Conservation (phyloP, 2,113 vertebrate species). For the Dunckerocampus dactyliophorus region DNA sequence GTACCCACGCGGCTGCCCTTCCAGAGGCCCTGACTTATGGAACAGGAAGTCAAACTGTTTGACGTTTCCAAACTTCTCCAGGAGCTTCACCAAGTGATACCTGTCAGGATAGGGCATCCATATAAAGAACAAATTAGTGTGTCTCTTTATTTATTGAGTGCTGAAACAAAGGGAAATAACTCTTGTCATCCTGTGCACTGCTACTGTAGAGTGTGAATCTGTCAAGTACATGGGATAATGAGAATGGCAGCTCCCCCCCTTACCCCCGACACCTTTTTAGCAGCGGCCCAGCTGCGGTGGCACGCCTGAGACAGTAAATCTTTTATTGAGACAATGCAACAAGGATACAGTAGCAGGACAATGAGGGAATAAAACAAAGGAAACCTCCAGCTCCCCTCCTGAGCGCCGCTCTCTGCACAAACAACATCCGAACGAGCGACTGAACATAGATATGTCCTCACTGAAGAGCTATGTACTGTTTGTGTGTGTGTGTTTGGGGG, state of each 20-base stretch:
- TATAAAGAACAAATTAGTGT: not conserved
- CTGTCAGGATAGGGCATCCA: conserved; percentile 23
- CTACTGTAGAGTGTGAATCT: conserved; percentile 20
- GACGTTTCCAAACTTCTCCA: conserved; percentile 95
- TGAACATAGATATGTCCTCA: conserved; percentile 27
- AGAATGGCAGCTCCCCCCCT: conserved; percentile 64
- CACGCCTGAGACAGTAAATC: conserved; percentile 71
- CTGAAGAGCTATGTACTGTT: conserved; percentile 34
- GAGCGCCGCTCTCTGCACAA: conserved; percentile 61
- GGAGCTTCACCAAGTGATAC: conserved; percentile 94
- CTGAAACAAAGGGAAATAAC: conserved; percentile 2
- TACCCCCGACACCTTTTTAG: conserved; percentile 71
- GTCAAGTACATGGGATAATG: conserved; percentile 54
- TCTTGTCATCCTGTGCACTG: conserved; percentile 1
- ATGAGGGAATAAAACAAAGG: conserved; percentile 78
- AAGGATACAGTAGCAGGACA: conserved; percentile 78
- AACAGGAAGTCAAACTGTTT: conserved; percentile 99
- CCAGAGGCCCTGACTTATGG: conserved; percentile 93
- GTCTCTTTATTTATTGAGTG: not conserved
- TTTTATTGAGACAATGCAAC: conserved; percentile 75
- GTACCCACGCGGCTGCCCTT: conserved; percentile 94
- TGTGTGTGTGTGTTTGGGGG: conserved; percentile 6
- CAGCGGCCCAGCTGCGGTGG: conserved; percentile 51
- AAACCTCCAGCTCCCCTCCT: conserved; percentile 67
- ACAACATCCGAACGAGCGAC: conserved; percentile 41